Conservation (phyloP, 2,113 vertebrate genomes). For the Nycticebus coucang region DNA sequence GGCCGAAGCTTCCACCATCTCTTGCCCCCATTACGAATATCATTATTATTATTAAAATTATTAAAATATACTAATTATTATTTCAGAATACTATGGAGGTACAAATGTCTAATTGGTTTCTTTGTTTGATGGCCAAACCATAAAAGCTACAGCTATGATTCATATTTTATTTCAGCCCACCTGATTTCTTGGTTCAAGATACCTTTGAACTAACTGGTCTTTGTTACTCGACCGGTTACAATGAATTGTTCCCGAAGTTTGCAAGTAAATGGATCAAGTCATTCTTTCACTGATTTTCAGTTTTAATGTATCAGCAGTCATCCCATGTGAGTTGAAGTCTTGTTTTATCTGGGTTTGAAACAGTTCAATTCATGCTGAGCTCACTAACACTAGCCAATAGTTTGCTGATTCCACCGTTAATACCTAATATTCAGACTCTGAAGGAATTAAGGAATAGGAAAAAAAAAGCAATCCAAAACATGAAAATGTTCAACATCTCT, state of each 20-base stretch:
- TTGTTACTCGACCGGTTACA: not conserved
- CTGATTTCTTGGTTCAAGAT: not conserved
- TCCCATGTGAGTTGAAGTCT: not conserved
- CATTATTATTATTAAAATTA: too few relatives aligned
- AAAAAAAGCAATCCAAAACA: not conserved
- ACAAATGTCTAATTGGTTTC: not conserved
- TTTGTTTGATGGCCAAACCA: not conserved
- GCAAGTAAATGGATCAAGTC: not conserved
- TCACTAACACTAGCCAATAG: not conserved
- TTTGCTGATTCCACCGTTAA: not conserved
- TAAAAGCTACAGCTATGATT: not conserved
- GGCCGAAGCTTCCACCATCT: not conserved
- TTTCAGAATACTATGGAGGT: too few relatives aligned
- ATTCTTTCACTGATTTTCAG: not conserved
- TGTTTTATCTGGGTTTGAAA: slow-evolving; percentile 46
- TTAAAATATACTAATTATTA: too few relatives aligned
- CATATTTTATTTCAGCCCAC: not conserved
- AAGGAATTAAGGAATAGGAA: not conserved
- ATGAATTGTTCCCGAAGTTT: not conserved
- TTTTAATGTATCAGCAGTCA: not conserved
- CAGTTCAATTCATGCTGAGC: not conserved
- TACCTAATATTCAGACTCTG: not conserved
- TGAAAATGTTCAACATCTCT: not conserved
- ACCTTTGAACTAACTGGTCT: not conserved
- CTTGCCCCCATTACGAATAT: not conserved